Conservation (phyloP, 2,797 vertebrate genomes). For the Peromyscus melanophrys region DNA sequence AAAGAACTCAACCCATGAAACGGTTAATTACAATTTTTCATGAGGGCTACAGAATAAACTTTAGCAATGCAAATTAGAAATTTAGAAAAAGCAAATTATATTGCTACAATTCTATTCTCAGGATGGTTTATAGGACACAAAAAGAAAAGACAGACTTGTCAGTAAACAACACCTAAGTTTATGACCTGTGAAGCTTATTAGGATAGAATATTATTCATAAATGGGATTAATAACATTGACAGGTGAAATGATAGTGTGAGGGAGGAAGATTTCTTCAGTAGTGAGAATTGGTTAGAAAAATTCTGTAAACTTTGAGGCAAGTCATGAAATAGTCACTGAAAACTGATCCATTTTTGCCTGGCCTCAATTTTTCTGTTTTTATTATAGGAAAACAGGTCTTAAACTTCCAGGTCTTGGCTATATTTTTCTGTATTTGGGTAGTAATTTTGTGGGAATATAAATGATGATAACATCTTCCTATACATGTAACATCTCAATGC, state of each 20-base stretch:
- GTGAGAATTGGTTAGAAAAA: constrained; percentile 23
- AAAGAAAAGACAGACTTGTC: neutral
- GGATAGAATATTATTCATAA: neutral
- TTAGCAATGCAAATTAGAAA: constrained; percentile 31
- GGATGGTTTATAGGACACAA: neutral
- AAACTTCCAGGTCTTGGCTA: neutral
- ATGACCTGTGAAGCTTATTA: neutral
- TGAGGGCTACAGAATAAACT: neutral
- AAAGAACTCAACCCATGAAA: neutral
- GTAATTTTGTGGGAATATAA: neutral
- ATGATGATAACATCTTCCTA: neutral
- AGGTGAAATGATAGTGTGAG: neutral
- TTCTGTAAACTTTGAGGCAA: constrained; percentile 26
- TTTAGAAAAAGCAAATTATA: neutral
- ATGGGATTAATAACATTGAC: neutral
- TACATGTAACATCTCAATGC: neutral
- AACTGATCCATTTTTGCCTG: constrained; percentile 6
- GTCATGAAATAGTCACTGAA: neutral
- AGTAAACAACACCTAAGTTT: constrained; percentile 41
- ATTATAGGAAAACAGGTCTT: constrained; percentile 19
- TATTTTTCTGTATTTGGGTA: neutral
- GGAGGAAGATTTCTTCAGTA: neutral
- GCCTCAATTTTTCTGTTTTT: neutral
- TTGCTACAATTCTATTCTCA: neutral
- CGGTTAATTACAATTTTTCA: constrained; percentile 26